Percentiles rank a stretch among this genome's conserved stretches.
phyloP scores from a whole-genome alignment of 92 coral and sea anemone genomes.

The Siderastrea radians region DNA sequence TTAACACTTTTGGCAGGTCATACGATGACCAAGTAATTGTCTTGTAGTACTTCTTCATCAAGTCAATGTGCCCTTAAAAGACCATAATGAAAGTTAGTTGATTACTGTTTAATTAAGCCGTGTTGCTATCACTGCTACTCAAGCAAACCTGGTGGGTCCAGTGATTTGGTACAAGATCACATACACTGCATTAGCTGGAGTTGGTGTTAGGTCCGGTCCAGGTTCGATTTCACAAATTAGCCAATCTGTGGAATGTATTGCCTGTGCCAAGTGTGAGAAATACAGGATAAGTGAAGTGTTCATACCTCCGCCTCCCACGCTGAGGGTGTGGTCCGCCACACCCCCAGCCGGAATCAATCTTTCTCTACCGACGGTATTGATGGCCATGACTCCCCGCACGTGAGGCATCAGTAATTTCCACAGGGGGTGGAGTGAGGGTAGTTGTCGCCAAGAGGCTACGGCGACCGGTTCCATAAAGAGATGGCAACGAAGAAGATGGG shows the following conservation, averaged over 20 bases:
- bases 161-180: no score
- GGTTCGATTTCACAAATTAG: no score
- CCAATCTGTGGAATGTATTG: no score
- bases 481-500: constrained; percentile 52
- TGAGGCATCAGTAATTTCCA: constrained; percentile 60
- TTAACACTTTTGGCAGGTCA: constrained; percentile 58
- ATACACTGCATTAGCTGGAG: no score
- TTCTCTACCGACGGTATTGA: constrained; percentile 43
- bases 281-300: not conserved
- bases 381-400: constrained; percentile 45
- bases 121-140: no score
- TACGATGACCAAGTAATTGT: constrained; percentile 40
- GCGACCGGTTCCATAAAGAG: constrained; percentile 55
- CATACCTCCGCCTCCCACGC: constrained; percentile 62
- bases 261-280: no score
- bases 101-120: not conserved
- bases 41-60: constrained; percentile 77
- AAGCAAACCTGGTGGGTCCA: no score
- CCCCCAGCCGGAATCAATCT: constrained; percentile 43
- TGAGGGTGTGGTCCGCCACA: constrained; percentile 37
- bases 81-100: not conserved
- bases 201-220: no score
- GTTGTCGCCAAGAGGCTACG: constrained; percentile 58
- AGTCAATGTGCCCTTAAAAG: constrained; percentile 49
- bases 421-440: constrained; percentile 57